Evolutionary conservation across 1,140 invertebrate species (phyloP).

Genomic region (Hyphantria cunea): DNA sequence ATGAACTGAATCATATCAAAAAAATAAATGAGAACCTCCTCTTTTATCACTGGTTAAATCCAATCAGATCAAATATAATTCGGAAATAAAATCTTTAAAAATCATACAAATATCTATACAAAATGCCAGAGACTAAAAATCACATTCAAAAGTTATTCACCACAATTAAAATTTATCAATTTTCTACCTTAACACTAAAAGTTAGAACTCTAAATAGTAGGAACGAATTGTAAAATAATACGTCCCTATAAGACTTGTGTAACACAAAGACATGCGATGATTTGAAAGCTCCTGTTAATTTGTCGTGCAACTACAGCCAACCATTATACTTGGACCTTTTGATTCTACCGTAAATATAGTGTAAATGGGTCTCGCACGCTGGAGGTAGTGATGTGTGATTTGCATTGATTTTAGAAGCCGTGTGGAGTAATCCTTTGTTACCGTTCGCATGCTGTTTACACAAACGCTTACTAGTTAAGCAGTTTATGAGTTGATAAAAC

Average conservation of each 20-base stretch:
- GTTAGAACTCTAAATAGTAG: too few relatives aligned
- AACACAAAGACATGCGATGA: slow-evolving; percentile 7
- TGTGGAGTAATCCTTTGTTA: slow-evolving; percentile 73
- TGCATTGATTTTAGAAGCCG: slow-evolving; percentile 77
- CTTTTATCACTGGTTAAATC: too few relatives aligned
- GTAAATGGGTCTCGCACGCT: slow-evolving; percentile 2
- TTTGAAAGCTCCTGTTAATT: slow-evolving; percentile 43
- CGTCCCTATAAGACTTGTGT: neutral
- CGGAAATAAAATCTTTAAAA: too few relatives aligned
- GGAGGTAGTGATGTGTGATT: slow-evolving; percentile 47
- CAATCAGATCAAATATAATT: too few relatives aligned
- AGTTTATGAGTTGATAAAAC: slow-evolving; percentile 74
- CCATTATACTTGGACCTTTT: slow-evolving; percentile 5
- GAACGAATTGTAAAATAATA: too few relatives aligned
- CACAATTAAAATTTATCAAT: neutral
- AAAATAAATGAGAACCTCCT: too few relatives aligned
- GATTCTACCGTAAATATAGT: neutral
- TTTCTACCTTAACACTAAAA: neutral
- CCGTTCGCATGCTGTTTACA: slow-evolving; percentile 73
- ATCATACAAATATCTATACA: too few relatives aligned
- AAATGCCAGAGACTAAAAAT: too few relatives aligned
- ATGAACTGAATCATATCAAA: too few relatives aligned
- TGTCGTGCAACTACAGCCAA: slow-evolving; percentile 36
- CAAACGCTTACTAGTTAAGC: slow-evolving; percentile 76
- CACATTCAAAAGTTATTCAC: too few relatives aligned